Evolutionary conservation across 2,797 vertebrate genomes (phyloP), one percentile per base, ranked within the genome.

Genomic region (Sarcophilus harrisii): DNA sequence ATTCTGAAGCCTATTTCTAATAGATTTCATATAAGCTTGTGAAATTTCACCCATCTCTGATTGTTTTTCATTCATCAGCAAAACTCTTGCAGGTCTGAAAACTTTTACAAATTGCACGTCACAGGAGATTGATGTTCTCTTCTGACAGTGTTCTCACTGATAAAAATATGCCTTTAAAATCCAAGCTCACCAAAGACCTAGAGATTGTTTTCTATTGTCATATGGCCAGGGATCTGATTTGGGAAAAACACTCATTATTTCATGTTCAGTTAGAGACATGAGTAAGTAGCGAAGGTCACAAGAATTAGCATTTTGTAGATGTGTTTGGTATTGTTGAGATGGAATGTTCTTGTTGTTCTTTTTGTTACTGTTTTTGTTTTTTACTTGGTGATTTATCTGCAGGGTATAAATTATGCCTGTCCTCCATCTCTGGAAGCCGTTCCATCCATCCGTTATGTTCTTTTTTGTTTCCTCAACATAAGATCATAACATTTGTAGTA

Each of bases 51-150:
- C 92, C 90, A 94, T 90, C 59, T 94, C 91, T 18, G 58, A 93
- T 81, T 94, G 96, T 95, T 96, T 97, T 95, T 62, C 97, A 96
- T 97, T 96, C 94, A 91, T 96, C 96, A 96, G 94, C 93, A 94
- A 94, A 95, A 97, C 91, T 96, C 97, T 94, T 93, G 91, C 96
- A 96, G 94, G 97, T 95, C 94, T 95, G 94, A 94, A 97, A 94
- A 97, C 92, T 92, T 95, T 95, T 92, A 91, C 95, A 96, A 96
- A 97, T 38, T 94, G 92, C 95, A 96, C 91, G 91, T 52, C 95
- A 60, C 94, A 93, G 66, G 96, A 98, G 96, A 97, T 29, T 94
- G 95, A 97, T 96, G 95, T 93, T 94, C 66, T 95, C 92, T 96
- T 94, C 93, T 21, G 29, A 93, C 94, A 96, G 96, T 93, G 38